These are phyloP conservation scores for Thysanoteuthis rhombus DNA, from an alignment of 2,888 invertebrate genomes.

Conservation along the genomic window DNA sequence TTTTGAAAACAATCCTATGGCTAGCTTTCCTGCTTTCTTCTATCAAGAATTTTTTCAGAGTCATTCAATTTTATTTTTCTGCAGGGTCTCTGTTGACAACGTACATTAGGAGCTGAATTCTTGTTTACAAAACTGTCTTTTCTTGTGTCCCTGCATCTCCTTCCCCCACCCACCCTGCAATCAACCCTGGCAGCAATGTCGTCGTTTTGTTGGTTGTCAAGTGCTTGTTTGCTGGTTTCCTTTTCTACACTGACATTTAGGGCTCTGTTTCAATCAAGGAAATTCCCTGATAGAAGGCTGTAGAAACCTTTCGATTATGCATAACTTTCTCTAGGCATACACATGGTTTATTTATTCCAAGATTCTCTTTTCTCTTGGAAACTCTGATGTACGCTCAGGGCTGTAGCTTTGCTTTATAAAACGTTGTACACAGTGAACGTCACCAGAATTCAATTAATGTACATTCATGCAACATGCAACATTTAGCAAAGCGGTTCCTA, in stretches of 20 bases:
- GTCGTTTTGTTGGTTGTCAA: background rate
- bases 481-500: too few relatives aligned
- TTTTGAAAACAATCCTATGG: too few relatives aligned
- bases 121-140: background rate
- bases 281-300: background rate
- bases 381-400: background rate
- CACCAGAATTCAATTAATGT: too few relatives aligned
- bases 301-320: background rate
- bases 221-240: background rate
- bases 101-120: too few relatives aligned
- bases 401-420: too few relatives aligned
- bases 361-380: background rate
- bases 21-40: too few relatives aligned
- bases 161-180: background rate
- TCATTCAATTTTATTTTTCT: too few relatives aligned
- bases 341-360: background rate
- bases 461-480: too few relatives aligned
- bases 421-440: too few relatives aligned
- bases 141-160: background rate
- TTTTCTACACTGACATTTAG: background rate
- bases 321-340: background rate
- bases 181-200: background rate
- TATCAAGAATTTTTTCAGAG: too few relatives aligned
- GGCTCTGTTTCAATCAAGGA: background rate
- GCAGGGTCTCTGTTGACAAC: too few relatives aligned